Evolutionary conservation across 92 coral and sea anemone species (phyloP), one percentile per base, ranked within the genome.

Genomic region (Galaxea fascicularis): DNA sequence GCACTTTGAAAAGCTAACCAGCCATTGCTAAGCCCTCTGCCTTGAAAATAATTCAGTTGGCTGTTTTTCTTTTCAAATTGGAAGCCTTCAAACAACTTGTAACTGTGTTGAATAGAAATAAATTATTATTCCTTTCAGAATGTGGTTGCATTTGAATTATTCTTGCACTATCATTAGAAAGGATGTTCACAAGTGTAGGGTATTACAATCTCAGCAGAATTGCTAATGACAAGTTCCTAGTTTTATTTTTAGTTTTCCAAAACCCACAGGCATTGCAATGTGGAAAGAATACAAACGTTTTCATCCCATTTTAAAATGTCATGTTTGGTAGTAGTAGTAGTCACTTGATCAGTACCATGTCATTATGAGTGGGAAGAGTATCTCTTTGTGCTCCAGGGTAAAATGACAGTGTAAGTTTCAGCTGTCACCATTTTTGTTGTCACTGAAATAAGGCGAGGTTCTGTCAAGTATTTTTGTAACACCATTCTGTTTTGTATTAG

Each of bases 1-100:
- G 8, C 52, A 41, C 22, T 20, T 30, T 73, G 64, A 29, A 56
- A 75, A 76, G 80, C 62, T 76, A 56, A 53, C 26, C 68, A 76
- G 80, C 68, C 80, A 57, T 13, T 30, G 6, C 13, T 31, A 29
- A 76, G 80, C 68, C 80, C 80, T 76, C 80, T 57, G 67, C 68
- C 80, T 35, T 53, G 21, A 57, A 22, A 29, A 8, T 30, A 35
- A 10, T 17, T 56, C 20, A 76, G 31, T 49, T 76, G 80, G 80
- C 67, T 76, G 80, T 35, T 57, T 57, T 56, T 76, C 80, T 76
- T 73, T 73, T 73, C 44, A 27, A 35, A 2, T 35, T 35, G 6
- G 2, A 35, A 35, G 41, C 6, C 41, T 35, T 35, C 41, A 35
- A 35, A 35, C 41, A 35, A 35, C 41, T 35, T 35, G 41, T 71